These are phyloP conservation scores for Puma concolor DNA, from an alignment of 2,113 vertebrate genomes.

Conservation along the genomic window DNA sequence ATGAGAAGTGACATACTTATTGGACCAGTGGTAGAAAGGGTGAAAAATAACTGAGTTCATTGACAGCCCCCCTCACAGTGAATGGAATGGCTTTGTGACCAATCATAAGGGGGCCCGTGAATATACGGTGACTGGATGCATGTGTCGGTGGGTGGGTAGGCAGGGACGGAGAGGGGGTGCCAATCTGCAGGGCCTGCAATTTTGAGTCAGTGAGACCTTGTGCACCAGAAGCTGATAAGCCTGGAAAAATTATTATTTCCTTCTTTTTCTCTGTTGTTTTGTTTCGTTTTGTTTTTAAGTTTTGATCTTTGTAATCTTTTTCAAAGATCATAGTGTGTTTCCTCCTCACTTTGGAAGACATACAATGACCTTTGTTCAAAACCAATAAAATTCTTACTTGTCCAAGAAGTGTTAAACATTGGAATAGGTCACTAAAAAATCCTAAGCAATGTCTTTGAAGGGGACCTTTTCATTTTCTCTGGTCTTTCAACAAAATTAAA, in stretches of 20 bases:
- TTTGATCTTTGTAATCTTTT: neutral
- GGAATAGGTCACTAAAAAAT: neutral
- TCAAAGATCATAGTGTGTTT: neutral
- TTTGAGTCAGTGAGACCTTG: neutral
- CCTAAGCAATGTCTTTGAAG: neutral
- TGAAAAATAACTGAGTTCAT: neutral
- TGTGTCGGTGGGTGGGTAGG: rapidly evolving
- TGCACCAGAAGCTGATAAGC: neutral
- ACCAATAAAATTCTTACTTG: neutral
- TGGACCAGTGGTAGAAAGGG: neutral
- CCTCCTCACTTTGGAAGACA: neutral
- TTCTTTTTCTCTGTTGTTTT: neutral
- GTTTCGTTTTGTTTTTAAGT: neutral
- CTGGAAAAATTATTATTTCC: neutral
- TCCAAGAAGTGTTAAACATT: neutral
- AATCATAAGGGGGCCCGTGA: neutral
- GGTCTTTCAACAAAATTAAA: neutral
- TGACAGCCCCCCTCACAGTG: rapidly evolving
- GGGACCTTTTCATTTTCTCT: neutral
- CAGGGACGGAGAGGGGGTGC: rapidly evolving
- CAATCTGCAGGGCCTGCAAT: too few species aligned
- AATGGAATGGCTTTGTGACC: neutral
- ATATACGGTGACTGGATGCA: neutral
- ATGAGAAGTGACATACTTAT: neutral
- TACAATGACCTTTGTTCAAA: neutral